Percentiles rank a stretch among this genome's conserved stretches.
Evolutionary conservation across 2,113 vertebrate species (phyloP).

Genomic region (Megalops atlanticus): DNA sequence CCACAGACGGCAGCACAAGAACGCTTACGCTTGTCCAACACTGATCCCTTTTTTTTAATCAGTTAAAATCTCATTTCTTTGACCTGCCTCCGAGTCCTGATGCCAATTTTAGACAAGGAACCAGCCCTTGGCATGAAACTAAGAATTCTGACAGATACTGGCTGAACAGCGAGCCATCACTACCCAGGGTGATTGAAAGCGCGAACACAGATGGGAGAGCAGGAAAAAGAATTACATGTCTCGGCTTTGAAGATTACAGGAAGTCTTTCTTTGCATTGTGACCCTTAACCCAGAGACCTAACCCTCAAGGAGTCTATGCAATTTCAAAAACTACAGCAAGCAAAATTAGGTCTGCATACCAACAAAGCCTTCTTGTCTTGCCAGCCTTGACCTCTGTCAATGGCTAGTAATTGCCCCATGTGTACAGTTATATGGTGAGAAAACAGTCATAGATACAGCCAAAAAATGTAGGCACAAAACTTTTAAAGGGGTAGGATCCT

Average conservation of each 20-base stretch:
- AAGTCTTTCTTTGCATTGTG: not conserved
- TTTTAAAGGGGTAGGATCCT: too few relatives aligned
- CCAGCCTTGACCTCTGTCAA: too few relatives aligned
- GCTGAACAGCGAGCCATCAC: not conserved
- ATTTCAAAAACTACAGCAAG: too few relatives aligned
- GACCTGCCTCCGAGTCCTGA: not conserved
- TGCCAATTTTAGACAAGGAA: constrained; percentile 1
- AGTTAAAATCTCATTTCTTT: not conserved
- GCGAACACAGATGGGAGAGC: not conserved
- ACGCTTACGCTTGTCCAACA: not conserved
- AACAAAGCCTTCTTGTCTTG: not conserved
- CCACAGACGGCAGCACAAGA: not conserved
- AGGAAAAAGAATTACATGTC: too few relatives aligned
- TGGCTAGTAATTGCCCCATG: too few relatives aligned
- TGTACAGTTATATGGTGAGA: too few relatives aligned
- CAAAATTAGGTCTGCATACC: too few relatives aligned
- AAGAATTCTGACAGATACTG: not conserved
- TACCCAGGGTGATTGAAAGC: not conserved
- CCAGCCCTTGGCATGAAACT: not conserved
- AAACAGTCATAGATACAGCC: too few relatives aligned
- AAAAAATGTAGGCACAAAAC: too few relatives aligned
- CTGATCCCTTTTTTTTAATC: not conserved
- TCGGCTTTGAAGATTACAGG: not conserved
- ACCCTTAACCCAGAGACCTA: not conserved
- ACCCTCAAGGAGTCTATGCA: not conserved